phyloP scores from a whole-genome alignment of 2,113 vertebrate species.

The Xerus inauris region DNA sequence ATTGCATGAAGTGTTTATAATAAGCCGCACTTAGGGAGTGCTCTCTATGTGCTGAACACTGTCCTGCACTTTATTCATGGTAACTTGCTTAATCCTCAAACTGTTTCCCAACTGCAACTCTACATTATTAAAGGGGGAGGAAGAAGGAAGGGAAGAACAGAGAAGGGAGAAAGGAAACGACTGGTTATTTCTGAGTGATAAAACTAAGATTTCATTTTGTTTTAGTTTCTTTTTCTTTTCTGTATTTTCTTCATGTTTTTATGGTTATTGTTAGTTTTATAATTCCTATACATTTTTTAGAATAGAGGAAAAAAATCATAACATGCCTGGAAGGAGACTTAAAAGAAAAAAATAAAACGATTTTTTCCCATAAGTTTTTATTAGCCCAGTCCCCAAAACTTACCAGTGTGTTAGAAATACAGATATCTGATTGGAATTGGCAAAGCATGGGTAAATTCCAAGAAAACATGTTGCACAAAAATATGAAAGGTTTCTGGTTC shows the following conservation, averaged over 20 bases:
- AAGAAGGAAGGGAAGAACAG: too few relatives aligned
- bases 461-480: neutral
- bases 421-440: neutral
- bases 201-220: neutral
- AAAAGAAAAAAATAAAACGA: neutral
- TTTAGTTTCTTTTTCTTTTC: neutral
- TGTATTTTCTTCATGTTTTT: neutral
- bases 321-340: neutral
- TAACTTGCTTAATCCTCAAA: neutral
- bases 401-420: neutral
- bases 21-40: neutral
- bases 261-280: neutral
- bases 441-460: neutral
- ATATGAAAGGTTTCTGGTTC: neutral
- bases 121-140: neutral
- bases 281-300: neutral
- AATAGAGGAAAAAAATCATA: neutral
- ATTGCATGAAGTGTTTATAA: neutral
- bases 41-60: neutral
- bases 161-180: neutral
- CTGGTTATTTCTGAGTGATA: neutral
- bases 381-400: neutral
- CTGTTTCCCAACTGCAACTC: neutral
- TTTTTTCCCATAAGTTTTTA: neutral
- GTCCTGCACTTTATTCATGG: neutral